Conservation (phyloP, 2,113 vertebrate species). For the Halcyon senegalensis region DNA sequence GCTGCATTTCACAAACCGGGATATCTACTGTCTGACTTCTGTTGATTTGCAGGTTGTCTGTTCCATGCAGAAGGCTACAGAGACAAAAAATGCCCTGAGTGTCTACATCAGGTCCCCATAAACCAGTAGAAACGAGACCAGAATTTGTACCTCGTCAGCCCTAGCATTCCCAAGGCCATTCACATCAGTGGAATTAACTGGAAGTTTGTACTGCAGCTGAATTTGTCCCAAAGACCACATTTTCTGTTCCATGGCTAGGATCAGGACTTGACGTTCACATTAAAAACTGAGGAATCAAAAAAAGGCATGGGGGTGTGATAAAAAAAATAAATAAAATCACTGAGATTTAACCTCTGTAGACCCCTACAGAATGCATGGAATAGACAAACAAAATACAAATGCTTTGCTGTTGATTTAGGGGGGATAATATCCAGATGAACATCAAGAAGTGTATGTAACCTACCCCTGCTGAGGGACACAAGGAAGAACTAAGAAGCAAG, state of each 20-base stretch:
- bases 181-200: neutral
- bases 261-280: neutral
- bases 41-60: neutral
- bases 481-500: neutral
- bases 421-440: neutral
- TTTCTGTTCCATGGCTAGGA: neutral
- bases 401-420: neutral
- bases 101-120: neutral
- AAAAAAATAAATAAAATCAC: neutral
- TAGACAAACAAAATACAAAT: neutral
- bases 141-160: neutral
- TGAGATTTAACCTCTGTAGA: neutral
- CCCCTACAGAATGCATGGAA: neutral
- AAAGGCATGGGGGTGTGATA: neutral
- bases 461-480: neutral
- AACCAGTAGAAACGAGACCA: neutral
- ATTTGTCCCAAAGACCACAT: neutral
- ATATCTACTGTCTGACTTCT: neutral
- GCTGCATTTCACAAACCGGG: neutral
- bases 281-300: neutral
- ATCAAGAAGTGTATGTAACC: neutral
- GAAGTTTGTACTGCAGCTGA: neutral
- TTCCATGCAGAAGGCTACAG: neutral
- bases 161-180: neutral
- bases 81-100: neutral